Evolutionary conservation across 2,797 vertebrate species (phyloP), one percentile per base, ranked within the genome.

Genomic region (Potorous gilbertii): DNA sequence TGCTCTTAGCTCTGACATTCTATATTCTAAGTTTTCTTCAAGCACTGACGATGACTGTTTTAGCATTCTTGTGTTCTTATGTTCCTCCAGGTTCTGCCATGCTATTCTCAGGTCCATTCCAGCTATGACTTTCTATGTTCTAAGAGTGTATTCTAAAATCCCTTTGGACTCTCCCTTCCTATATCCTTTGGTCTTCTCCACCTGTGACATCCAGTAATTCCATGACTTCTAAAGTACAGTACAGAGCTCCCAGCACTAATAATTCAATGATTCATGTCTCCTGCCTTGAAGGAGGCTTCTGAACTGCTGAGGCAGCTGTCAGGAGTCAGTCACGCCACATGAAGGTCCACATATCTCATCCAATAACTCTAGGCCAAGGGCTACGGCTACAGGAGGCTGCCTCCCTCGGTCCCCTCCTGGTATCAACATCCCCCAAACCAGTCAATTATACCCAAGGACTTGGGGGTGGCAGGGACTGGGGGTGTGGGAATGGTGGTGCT

Each of bases 261-360:
- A n/a, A 87, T 87, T 50, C 24, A 0, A 27, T 87, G 74, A 87
- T 50, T 87, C 74, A 89, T 66, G 54, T 34, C 91, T 59, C 91
- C 54, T 31, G 54, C 74, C 66, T 87, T 59, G 92, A 93, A 93
- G 94, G 50, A 10, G 14, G 74, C 40, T 56, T 92, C 81, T 57
- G 55, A 59, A 46, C 0, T 6, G 18, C 24, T 28, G 92, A 93
- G 62, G 46, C 0, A 40, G 50, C 29, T 46, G 12, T 5, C 34
- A 0, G 11, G 55, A 46, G 81, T 95, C 93, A 93, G 18, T 54
- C 89, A 90, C 3, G 5, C 56, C 52, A 56, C 34, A 54, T 55
- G 50, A 0, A 14, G 56, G 29, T 4, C 14, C 3, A 34, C 34
- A 90, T 1, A 1, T 2, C 5, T n/a, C 27, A 34, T n/a, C 3